These are phyloP conservation scores for Actinemys pallida DNA, from an alignment of 2,113 vertebrate genomes.

Conservation along the genomic window DNA sequence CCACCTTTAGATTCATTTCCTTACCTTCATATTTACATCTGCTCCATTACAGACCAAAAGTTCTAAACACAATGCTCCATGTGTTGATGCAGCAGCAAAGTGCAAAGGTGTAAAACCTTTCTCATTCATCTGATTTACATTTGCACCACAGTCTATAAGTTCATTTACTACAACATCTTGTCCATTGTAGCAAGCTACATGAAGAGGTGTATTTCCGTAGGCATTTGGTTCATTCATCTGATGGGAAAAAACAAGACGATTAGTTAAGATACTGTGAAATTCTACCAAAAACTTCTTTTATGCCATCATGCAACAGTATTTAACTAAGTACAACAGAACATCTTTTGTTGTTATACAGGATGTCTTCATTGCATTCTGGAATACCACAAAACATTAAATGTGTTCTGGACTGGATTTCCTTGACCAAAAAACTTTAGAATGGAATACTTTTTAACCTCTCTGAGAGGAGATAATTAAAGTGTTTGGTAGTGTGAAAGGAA, in stretches of 20 bases:
- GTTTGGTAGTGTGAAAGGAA: too few species aligned
- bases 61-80: constrained; percentile 95
- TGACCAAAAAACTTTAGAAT: not conserved
- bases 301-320: not conserved
- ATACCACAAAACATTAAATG: not conserved
- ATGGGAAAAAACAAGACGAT: not conserved
- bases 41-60: constrained; percentile 96
- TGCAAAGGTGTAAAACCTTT: constrained; percentile 97
- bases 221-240: constrained; percentile 98
- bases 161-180: constrained; percentile 98
- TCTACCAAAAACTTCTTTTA: not conserved
- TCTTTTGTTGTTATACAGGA: not conserved
- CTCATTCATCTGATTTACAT: constrained; percentile 97
- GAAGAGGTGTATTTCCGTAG: constrained; percentile 96
- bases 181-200: constrained; percentile 98
- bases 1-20: constrained; percentile 40
- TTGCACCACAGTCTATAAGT: constrained; percentile 95
- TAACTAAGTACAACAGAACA: not conserved
- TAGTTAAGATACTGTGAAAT: not conserved
- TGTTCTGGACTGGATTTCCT: not conserved
- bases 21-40: constrained; percentile 96
- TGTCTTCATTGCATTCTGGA: not conserved
- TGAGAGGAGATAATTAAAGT: not conserved
- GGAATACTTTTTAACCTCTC: not conserved
- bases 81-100: constrained; percentile 96